Evolutionary conservation across 2,113 vertebrate genomes (phyloP).

Genomic region (Barnardius zonarius): DNA sequence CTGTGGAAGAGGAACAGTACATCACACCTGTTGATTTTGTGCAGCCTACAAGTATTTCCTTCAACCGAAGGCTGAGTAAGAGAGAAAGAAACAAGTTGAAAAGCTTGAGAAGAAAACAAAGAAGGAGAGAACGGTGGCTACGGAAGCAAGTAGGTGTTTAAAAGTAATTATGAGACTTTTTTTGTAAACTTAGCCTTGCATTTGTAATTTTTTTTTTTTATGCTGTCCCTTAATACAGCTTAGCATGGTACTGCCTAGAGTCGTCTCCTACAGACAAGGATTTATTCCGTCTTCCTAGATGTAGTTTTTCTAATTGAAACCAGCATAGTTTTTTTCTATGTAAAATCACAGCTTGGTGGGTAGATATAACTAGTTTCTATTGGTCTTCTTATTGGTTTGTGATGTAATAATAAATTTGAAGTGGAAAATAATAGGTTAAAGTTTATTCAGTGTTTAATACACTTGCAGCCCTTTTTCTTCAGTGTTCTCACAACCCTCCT

Average conservation of each 20-base stretch:
- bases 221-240: background rate
- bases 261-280: background rate
- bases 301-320: background rate
- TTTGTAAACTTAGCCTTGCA: background rate
- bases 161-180: background rate
- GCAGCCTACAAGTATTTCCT: background rate
- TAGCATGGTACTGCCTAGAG: background rate
- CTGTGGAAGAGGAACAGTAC: slow-evolving; percentile 30
- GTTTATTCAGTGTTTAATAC: background rate
- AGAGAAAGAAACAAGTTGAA: slow-evolving; percentile 83
- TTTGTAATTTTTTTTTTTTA: background rate
- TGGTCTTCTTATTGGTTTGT: background rate
- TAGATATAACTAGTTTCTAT: background rate
- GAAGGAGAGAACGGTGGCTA: slow-evolving; percentile 77
- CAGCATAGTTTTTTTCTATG: background rate
- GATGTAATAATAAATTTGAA: background rate
- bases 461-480: background rate
- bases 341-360: background rate
- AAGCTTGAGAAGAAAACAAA: slow-evolving; percentile 81
- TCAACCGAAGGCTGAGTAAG: slow-evolving; percentile 75
- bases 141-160: slow-evolving; percentile 71
- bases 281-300: background rate
- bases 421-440: background rate
- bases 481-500: background rate
- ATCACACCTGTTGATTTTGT: slow-evolving; percentile 16